A percentile compares a stretch with the other conserved stretches of the same genome.
Evolutionary conservation across 2,797 vertebrate species (phyloP).

Genomic region (Sandelia bainsii): DNA sequence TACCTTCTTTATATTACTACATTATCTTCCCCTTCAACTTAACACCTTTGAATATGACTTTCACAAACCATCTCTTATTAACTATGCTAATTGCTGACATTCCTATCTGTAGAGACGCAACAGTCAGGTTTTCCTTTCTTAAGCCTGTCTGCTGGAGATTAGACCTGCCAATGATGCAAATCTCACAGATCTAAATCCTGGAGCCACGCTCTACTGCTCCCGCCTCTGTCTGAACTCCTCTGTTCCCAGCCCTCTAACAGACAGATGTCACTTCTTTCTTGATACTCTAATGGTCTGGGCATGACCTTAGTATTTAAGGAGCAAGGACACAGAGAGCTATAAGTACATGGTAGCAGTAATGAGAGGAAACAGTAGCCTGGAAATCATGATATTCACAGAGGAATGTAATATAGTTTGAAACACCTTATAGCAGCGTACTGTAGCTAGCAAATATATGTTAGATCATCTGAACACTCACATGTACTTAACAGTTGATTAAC

Average conservation of each 20-base stretch:
- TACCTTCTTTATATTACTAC: constrained; percentile 26
- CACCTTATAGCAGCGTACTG: not conserved
- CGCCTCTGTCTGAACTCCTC: constrained; percentile 54
- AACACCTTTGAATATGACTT: constrained; percentile 65
- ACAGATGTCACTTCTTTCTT: constrained; percentile 62
- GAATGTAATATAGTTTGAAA: not conserved
- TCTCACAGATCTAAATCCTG: constrained; percentile 83
- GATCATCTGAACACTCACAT: constrained; percentile 6
- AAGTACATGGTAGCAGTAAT: constrained; percentile 13
- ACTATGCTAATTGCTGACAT: constrained; percentile 84
- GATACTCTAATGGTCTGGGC: constrained; percentile 42
- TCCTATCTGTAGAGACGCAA: constrained; percentile 78
- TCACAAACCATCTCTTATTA: constrained; percentile 74
- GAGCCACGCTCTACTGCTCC: constrained; percentile 73
- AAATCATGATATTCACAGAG: not conserved
- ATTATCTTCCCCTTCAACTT: constrained; percentile 51
- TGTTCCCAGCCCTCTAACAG: constrained; percentile 54
- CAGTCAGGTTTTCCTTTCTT: constrained; percentile 74
- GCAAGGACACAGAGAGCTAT: constrained; percentile 26
- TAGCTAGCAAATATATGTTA: not conserved
- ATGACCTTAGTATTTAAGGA: constrained; percentile 50
- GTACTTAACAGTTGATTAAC: constrained; percentile 19
- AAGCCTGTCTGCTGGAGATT: constrained; percentile 84
- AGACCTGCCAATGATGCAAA: constrained; percentile 83
- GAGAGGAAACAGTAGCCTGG: not conserved